phyloP scores from a whole-genome alignment of 2,888 invertebrate genomes.

The Drepana falcataria region DNA sequence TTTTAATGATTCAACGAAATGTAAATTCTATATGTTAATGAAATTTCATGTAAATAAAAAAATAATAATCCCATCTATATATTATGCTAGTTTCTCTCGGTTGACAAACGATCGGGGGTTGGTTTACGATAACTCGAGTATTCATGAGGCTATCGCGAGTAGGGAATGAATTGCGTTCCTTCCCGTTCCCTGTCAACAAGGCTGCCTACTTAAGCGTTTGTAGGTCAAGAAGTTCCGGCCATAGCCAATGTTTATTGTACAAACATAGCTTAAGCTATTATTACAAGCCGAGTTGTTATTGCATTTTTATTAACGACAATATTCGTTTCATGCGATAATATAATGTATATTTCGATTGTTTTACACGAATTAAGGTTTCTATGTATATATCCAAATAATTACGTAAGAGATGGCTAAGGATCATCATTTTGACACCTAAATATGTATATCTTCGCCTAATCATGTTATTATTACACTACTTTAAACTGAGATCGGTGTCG shows the following conservation, averaged over 20 bases:
- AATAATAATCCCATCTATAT: not conserved
- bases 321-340: not conserved
- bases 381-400: no score
- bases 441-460: no score
- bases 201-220: not conserved
- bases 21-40: no score
- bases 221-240: slow-evolving; percentile 1
- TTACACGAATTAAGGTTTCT: no score
- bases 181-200: slow-evolving; percentile 1
- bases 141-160: slow-evolving; percentile 12
- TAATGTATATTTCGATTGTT: not conserved
- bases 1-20: no score
- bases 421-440: no score
- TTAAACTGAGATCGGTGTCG: no score
- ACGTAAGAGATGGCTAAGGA: no score
- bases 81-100: not conserved
- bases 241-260: not conserved
- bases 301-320: not conserved
- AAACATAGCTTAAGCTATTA: not conserved
- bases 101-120: slow-evolving; percentile 6
- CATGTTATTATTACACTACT: no score
- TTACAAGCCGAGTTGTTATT: not conserved
- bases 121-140: slow-evolving; percentile 20
- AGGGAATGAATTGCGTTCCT: not conserved
- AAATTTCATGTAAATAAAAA: no score